phyloP scores from a whole-genome alignment of 1,140 invertebrate species.

The Zaprionus gabonicus region DNA sequence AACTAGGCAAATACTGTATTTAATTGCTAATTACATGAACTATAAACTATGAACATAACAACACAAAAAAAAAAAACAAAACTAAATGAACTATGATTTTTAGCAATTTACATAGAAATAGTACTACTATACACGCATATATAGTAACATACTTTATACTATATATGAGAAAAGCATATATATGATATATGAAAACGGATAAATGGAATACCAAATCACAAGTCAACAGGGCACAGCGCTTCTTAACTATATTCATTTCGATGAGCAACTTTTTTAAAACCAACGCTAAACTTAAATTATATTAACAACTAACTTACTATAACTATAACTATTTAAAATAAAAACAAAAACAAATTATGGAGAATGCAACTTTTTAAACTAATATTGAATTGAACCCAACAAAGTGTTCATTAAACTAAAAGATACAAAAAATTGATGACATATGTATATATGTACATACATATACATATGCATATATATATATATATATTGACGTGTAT shows the following conservation, averaged over 20 bases:
- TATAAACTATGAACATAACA: constrained; percentile 25
- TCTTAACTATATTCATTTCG: constrained; percentile 77
- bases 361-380: constrained; percentile 77
- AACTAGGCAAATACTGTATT: constrained; percentile 56
- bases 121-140: constrained; percentile 54
- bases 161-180: constrained; percentile 24
- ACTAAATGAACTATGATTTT: constrained; percentile 50
- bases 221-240: constrained; percentile 82
- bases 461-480: constrained; percentile 50
- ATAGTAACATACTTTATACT: constrained; percentile 37
- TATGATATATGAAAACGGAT: constrained; percentile 31
- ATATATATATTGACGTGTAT: constrained; percentile 23
- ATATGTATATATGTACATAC: constrained; percentile 40
- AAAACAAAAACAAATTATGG: constrained; percentile 44
- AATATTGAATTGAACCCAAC: constrained; percentile 82
- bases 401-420: constrained; percentile 83
- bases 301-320: constrained; percentile 37
- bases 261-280: constrained; percentile 74
- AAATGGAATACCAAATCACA: constrained; percentile 65
- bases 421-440: constrained; percentile 39
- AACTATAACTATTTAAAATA: constrained; percentile 44
- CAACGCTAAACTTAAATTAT: constrained; percentile 51
- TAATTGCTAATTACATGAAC: constrained; percentile 62
- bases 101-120: constrained; percentile 69
- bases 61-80: not conserved